These are phyloP conservation scores for Leptocoma aspasia DNA, from an alignment of 2,113 vertebrate species.

Conservation along the genomic window DNA sequence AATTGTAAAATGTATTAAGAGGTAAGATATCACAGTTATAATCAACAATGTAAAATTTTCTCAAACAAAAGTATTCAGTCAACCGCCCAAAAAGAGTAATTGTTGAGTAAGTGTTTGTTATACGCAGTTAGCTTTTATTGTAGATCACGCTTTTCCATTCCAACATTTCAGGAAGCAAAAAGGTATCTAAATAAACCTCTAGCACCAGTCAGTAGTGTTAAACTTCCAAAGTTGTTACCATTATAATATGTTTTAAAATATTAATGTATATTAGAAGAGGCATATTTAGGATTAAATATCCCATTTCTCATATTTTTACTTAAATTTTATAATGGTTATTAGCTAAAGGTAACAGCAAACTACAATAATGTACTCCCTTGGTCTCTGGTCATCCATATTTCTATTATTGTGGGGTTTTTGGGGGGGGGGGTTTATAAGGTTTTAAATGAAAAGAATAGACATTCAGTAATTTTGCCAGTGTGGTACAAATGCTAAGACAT, in stretches of 20 bases:
- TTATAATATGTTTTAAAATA: not conserved
- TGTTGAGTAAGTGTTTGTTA: conserved; percentile 73
- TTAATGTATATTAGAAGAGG: not conserved
- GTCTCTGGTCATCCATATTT: not conserved
- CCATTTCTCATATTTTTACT: not conserved
- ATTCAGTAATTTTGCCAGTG: not conserved
- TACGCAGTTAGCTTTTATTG: conserved; percentile 71
- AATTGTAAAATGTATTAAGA: conserved; percentile 77
- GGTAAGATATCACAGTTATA: conserved; percentile 73
- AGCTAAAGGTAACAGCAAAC: not conserved
- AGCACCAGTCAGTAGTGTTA: not conserved
- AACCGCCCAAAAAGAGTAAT: conserved; percentile 58
- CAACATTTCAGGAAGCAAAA: conserved; percentile 15
- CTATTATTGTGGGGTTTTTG: too few relatives aligned
- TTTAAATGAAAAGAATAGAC: not conserved
- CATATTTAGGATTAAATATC: not conserved
- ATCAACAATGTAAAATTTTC: conserved; percentile 71
- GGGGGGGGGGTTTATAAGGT: not conserved
- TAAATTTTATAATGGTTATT: not conserved
- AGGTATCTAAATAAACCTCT: not conserved
- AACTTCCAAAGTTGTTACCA: not conserved
- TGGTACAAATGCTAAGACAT: not conserved
- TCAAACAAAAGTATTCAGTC: conserved; percentile 53
- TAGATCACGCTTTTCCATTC: conserved; percentile 31
- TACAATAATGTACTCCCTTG: not conserved